Evolutionary conservation across 1,140 invertebrate genomes (phyloP).

Genomic region (Drosophila jambulina): DNA sequence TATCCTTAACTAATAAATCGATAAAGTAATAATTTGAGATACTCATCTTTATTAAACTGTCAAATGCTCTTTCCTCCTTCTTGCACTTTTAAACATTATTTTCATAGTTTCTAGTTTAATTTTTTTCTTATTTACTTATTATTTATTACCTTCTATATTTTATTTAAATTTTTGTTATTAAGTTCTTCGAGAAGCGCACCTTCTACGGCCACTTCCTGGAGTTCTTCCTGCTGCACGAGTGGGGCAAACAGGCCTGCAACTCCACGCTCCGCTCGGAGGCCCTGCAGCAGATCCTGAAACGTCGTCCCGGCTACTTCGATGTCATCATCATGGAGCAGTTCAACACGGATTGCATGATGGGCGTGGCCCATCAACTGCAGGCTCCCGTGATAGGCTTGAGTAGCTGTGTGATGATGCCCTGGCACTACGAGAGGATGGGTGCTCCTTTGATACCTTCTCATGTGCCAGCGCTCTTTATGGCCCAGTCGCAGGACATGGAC

Average conservation of each 20-base stretch:
- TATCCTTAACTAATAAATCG: too few relatives aligned
- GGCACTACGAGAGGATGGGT: constrained; percentile 87
- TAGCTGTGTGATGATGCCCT: constrained; percentile 87
- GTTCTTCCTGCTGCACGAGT: constrained; percentile 77
- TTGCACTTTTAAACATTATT: too few relatives aligned
- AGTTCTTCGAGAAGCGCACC: constrained; percentile 74
- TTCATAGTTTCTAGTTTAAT: too few relatives aligned
- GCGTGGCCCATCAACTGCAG: constrained; percentile 87
- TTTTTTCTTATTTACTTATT: background rate
- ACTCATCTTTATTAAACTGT: too few relatives aligned
- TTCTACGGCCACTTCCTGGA: constrained; percentile 73
- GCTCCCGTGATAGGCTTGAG: constrained; percentile 87
- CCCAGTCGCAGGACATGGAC: constrained; percentile 86
- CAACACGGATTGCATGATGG: constrained; percentile 89
- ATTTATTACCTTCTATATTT: background rate
- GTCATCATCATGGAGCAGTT: constrained; percentile 89
- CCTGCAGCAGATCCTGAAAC: constrained; percentile 63
- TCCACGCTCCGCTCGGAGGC: constrained; percentile 70
- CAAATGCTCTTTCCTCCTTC: background rate
- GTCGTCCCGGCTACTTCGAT: constrained; percentile 87
- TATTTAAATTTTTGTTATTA: background rate
- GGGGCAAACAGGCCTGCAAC: constrained; percentile 76
- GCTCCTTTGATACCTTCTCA: constrained; percentile 87
- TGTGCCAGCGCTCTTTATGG: constrained; percentile 86
- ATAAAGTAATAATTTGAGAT: too few relatives aligned